phyloP scores from a whole-genome alignment of 2,797 vertebrate genomes.

The Anguilla pacifica region DNA sequence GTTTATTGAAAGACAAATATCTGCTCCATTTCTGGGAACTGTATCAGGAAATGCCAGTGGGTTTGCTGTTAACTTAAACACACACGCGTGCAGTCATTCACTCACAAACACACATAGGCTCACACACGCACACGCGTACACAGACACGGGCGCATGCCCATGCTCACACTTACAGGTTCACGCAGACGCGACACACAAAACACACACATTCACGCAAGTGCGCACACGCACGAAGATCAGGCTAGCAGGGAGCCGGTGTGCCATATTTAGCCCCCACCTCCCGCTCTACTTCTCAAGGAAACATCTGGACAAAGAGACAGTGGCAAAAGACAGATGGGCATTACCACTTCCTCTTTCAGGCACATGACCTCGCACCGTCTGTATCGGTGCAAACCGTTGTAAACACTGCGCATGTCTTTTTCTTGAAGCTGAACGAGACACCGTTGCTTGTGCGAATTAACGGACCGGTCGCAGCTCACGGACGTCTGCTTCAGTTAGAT shows the following conservation, averaged over 20 bases:
- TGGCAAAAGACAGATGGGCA: background rate
- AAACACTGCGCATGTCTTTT: background rate
- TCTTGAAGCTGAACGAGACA: background rate
- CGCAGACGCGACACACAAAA: background rate
- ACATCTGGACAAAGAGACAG: background rate
- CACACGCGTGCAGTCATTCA: background rate
- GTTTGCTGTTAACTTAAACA: background rate
- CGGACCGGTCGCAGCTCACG: background rate
- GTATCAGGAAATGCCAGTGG: background rate
- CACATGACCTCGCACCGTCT: background rate
- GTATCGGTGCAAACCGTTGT: background rate
- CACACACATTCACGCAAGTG: background rate
- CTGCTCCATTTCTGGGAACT: background rate
- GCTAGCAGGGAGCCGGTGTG: background rate
- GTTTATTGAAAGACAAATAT: conserved; percentile 2
- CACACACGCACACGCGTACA: background rate
- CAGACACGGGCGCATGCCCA: background rate
- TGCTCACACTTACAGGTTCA: background rate
- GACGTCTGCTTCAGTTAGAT: background rate
- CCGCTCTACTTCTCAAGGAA: background rate
- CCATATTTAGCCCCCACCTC: background rate
- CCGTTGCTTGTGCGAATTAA: background rate
- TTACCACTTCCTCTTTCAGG: background rate
- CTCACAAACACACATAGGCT: background rate
- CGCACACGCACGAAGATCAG: background rate